phyloP scores from a whole-genome alignment of 2,888 invertebrate genomes.

The Cenopis cana region DNA sequence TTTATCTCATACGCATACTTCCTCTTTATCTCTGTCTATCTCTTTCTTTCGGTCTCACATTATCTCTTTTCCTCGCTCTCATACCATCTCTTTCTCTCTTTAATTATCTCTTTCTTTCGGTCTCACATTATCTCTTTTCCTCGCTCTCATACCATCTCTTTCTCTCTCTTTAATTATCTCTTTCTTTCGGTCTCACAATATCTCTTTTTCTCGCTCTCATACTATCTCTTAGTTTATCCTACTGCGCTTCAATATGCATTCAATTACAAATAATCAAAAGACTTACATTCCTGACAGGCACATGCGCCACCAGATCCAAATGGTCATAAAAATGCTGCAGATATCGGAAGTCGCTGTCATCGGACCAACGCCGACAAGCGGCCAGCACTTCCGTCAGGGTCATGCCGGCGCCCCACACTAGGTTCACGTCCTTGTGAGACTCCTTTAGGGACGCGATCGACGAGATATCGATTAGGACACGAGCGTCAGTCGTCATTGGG shows the following conservation, averaged over 20 bases:
- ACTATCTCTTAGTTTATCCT: too few relatives aligned
- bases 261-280: too few relatives aligned
- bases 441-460: slow-evolving; percentile 81
- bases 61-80: too few relatives aligned
- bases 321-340: slow-evolving; percentile 85
- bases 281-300: slow-evolving; percentile 90
- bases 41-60: too few relatives aligned
- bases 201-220: too few relatives aligned
- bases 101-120: too few relatives aligned
- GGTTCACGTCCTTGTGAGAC: slow-evolving; percentile 63
- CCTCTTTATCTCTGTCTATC: too few relatives aligned
- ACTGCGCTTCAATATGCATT: too few relatives aligned
- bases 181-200: neutral
- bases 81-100: too few relatives aligned
- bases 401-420: slow-evolving; percentile 86
- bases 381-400: slow-evolving; percentile 83
- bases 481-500: slow-evolving; percentile 68
- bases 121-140: too few relatives aligned
- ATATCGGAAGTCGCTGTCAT: slow-evolving; percentile 84
- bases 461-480: slow-evolving; percentile 86
- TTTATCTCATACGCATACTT: too few relatives aligned
- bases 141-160: neutral
- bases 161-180: neutral
- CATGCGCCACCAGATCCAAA: slow-evolving; percentile 88
- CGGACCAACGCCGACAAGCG: slow-evolving; percentile 68